phyloP scores from a whole-genome alignment of 2,113 vertebrate genomes.

The Dascyllus trimaculatus region DNA sequence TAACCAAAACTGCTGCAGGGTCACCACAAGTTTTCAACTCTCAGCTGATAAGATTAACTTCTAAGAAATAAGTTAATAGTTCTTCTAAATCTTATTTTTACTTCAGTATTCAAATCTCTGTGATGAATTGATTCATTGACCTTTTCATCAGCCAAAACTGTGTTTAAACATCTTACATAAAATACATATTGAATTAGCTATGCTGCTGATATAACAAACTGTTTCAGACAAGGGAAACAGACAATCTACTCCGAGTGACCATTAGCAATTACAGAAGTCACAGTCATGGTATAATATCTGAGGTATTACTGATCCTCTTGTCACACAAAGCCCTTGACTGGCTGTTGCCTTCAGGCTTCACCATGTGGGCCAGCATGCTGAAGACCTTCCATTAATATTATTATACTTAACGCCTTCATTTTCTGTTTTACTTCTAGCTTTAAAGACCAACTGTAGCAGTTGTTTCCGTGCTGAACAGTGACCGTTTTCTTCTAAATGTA shows the following conservation, averaged over 20 bases:
- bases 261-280: neutral
- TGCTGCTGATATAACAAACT: constrained; percentile 30
- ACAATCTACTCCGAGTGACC: neutral
- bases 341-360: neutral
- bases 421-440: neutral
- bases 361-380: neutral
- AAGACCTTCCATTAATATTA: neutral
- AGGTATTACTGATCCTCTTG: neutral
- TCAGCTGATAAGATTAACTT: constrained; percentile 22
- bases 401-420: neutral
- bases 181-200: neutral
- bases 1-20: neutral
- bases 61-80: neutral
- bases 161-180: constrained; percentile 14
- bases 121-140: constrained; percentile 21
- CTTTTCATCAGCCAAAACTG: constrained; percentile 7
- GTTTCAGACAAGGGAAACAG: neutral
- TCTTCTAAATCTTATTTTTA: neutral
- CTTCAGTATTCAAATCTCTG: constrained; percentile 17
- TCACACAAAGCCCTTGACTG: neutral
- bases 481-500: constrained; percentile 37
- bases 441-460: neutral
- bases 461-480: neutral
- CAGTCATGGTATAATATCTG: neutral
- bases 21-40: neutral